These are phyloP conservation scores for Prostheceraeus crozeri DNA, from an alignment of 2,888 invertebrate species.

Conservation along the genomic window DNA sequence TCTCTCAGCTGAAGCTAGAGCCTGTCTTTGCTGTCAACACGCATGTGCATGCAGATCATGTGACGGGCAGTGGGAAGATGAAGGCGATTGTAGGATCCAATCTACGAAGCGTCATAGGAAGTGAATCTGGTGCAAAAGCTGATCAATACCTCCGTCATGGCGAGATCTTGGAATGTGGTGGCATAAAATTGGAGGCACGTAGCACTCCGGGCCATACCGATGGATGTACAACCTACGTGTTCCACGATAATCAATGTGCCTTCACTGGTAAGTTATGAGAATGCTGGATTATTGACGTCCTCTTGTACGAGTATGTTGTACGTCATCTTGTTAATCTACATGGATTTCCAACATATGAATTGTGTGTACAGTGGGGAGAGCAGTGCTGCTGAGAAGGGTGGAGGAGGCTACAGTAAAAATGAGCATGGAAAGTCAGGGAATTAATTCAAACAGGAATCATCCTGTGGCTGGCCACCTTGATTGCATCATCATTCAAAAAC, in stretches of 20 bases:
- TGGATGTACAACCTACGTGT: constrained; percentile 70
- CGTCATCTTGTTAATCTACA: too few relatives aligned
- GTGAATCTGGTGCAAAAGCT: constrained; percentile 72
- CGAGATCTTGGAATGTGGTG: constrained; percentile 69
- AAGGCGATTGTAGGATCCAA: constrained; percentile 68
- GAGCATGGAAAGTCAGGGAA: too few relatives aligned
- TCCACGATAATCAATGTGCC: constrained; percentile 61
- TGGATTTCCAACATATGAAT: too few relatives aligned
- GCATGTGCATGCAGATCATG: constrained; percentile 96
- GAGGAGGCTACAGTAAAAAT: too few relatives aligned
- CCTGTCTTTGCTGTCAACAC: constrained; percentile 79
- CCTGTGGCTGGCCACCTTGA: too few relatives aligned
- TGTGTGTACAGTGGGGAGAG: too few relatives aligned
- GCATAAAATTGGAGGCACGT: constrained; percentile 64
- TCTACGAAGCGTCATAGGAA: constrained; percentile 77
- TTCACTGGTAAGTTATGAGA: too few relatives aligned
- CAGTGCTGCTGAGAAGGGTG: too few relatives aligned
- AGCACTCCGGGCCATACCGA: constrained; percentile 66
- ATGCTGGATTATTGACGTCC: too few relatives aligned
- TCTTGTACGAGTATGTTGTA: too few relatives aligned
- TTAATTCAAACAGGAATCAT: too few relatives aligned
- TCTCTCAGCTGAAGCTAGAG: not conserved
- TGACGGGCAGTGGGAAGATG: constrained; percentile 83
- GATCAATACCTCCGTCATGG: constrained; percentile 70
- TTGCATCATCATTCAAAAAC: too few relatives aligned